Base-by-base conservation (phyloP, 2,888 invertebrate genomes). In the Oligia strigilis region DNA sequence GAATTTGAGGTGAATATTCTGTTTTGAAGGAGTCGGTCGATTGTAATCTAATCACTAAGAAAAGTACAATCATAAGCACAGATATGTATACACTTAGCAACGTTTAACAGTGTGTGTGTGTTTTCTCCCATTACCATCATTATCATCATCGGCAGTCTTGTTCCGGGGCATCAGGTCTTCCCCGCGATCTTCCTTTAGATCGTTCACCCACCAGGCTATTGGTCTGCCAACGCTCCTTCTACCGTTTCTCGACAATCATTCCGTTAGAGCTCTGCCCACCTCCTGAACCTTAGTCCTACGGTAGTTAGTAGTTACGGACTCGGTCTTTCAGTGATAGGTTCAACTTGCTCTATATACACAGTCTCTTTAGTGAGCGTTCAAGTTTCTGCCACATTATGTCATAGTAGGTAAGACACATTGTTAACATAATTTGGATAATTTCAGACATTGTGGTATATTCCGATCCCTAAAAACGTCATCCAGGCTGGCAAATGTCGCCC, bases 1-100 rank as follows among this genome's bases (percentile, higher is more conserved):
- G 19, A 76, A 87, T 29, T 62, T 87, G 1, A 83, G 87, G 95
- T 94, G 2, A 75, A 23, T 23, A 29, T 49, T n/a, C 2, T 40
- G 3, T 36, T 29, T 29, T 4, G 14, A 43, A 9, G 46, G 5
- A 23, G 14, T 67, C 4, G n/a, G 17, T 67, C 9, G n/a, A n/a
- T 13, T 60, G n/a, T 52, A 52, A 52, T 52, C 17, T 52, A 52
- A 52, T 52, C 17, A 52, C 6, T 58, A 23, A 23, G 58, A 58
- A 58, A 58, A 58, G n/a, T 58, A 58, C 58, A 58, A 4, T 3
- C 11, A 11, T 23, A n/a, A 60, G 58, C 58, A 60, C 11, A 19
- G 55, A 60, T 4, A n/a, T 58, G 11, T n/a, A 58, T 49, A 55
- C n/a, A n/a, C 11, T 58, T n/a, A n/a, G 58, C 1, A 23, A 58